phyloP scores from a whole-genome alignment of 64 coral and sea anemone species.

The Hydrozoanthus tunicans region DNA sequence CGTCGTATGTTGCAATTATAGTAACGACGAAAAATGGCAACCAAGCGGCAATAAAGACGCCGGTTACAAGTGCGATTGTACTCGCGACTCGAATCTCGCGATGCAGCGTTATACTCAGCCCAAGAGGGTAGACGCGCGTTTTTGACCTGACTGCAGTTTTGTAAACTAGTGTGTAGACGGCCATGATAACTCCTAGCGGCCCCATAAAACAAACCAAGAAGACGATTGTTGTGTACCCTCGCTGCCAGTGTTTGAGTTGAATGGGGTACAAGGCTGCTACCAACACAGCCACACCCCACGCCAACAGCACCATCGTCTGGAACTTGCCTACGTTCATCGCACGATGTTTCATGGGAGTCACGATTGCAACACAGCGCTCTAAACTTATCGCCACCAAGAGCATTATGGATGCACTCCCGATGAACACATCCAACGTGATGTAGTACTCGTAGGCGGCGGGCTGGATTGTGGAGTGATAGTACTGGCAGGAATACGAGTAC shows the following conservation, averaged over 20 bases:
- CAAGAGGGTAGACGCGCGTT: constrained; percentile 29
- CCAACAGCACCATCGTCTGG: constrained; percentile 5
- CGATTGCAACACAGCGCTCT: constrained; percentile 24
- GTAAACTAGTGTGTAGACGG: constrained; percentile 18
- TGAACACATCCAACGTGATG: constrained; percentile 49
- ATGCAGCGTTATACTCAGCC: constrained; percentile 25
- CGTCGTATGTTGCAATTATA: constrained; percentile 35
- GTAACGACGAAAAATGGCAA: constrained; percentile 51
- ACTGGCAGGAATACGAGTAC: constrained; percentile 47
- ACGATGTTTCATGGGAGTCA: constrained; percentile 42
- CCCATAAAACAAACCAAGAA: constrained; percentile 31
- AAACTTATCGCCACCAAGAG: constrained; percentile 36
- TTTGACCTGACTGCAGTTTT: constrained; percentile 32
- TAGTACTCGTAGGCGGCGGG: constrained; percentile 32
- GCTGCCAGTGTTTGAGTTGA: constrained; percentile 55
- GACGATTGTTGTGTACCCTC: constrained; percentile 26
- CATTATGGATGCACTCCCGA: constrained; percentile 37
- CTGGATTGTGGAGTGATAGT: background rate
- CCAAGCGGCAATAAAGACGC: constrained; percentile 46
- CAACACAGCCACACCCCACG: constrained; percentile 12
- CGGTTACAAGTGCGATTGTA: constrained; percentile 43
- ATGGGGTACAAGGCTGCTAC: constrained; percentile 40
- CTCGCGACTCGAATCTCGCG: constrained; percentile 42
- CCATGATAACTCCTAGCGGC: constrained; percentile 18
- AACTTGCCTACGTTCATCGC: constrained; percentile 25